Evolutionary conservation across 2,113 vertebrate species (phyloP).

Genomic region (Aegypius monachus): DNA sequence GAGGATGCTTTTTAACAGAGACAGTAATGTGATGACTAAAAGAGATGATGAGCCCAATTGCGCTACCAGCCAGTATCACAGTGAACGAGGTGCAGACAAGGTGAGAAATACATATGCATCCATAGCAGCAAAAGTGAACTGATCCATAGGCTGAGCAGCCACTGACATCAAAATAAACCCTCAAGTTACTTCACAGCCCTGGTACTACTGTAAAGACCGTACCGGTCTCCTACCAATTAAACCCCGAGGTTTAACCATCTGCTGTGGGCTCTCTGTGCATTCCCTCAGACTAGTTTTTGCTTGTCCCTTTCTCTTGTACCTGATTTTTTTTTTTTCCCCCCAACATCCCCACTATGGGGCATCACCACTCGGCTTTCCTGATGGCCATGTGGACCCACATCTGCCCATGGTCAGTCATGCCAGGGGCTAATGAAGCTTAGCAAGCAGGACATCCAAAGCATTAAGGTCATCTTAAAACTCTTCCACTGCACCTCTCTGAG

Average conservation of each 20-base stretch:
- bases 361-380: background rate
- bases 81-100: background rate
- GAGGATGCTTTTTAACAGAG: background rate
- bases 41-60: background rate
- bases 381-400: background rate
- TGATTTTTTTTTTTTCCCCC: background rate
- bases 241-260: background rate
- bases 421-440: background rate
- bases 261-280: background rate
- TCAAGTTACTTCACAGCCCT: background rate
- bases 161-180: background rate
- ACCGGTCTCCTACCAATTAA: background rate
- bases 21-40: background rate
- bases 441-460: background rate
- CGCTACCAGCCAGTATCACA: background rate
- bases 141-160: background rate
- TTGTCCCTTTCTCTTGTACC: background rate
- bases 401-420: fast-evolving
- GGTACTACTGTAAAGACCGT: background rate
- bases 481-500: background rate
- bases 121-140: background rate
- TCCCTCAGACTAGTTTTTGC: background rate
- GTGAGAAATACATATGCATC: background rate
- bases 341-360: background rate
- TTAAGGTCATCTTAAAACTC: background rate